A percentile compares a stretch with the other conserved stretches of the same genome.
Conservation (phyloP, 2,888 invertebrate species). For the Miltochrista miniata region DNA sequence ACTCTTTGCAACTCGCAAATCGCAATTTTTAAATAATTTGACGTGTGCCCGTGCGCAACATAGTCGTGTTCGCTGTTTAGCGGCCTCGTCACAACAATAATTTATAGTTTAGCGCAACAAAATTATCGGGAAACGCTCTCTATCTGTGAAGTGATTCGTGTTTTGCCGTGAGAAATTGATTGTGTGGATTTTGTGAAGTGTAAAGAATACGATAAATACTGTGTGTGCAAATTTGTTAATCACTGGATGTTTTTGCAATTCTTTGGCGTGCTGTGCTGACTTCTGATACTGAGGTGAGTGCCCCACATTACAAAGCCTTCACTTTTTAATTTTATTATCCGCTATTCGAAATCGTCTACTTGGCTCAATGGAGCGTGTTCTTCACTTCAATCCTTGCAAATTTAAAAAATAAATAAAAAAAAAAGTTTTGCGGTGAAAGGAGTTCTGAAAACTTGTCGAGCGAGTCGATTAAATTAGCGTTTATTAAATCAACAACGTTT, state of each 20-base stretch:
- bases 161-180: constrained; percentile 9
- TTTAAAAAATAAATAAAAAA: constrained; percentile 2
- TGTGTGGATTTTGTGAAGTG: constrained; percentile 35
- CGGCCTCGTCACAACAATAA: constrained; percentile 9
- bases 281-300: constrained; percentile 34
- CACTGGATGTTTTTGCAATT: constrained; percentile 27
- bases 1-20: constrained; percentile 3
- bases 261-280: constrained; percentile 6
- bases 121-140: constrained; percentile 22
- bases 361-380: constrained; percentile 7
- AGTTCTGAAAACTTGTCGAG: not conserved
- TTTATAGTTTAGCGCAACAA: constrained; percentile 20
- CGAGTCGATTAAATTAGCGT: too few relatives aligned
- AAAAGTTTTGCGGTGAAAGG: constrained; percentile 9
- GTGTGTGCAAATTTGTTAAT: constrained; percentile 13
- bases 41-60: constrained; percentile 28
- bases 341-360: constrained; percentile 1
- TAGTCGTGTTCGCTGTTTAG: not conserved
- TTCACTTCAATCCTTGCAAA: not conserved
- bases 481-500: too few relatives aligned
- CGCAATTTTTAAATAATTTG: constrained; percentile 1
- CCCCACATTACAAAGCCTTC: constrained; percentile 30
- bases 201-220: constrained; percentile 8
- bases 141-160: constrained; percentile 4
- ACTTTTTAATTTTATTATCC: constrained; percentile 23